Evolutionary conservation across 2,888 invertebrate species (phyloP).

Genomic region (Drosophila testacea): DNA sequence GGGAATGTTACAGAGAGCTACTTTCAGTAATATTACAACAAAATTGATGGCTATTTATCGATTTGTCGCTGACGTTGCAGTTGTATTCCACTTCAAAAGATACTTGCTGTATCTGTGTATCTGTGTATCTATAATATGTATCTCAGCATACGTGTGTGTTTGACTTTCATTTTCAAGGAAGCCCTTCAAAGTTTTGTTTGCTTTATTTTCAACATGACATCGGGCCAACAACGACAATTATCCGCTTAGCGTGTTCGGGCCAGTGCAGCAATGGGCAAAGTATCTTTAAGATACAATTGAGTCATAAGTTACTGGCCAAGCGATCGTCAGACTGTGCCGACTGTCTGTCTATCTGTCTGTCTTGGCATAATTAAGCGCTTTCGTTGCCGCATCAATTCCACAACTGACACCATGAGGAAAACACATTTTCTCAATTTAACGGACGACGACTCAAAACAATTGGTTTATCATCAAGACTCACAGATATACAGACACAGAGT

Average conservation of each 20-base stretch:
- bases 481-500: constrained; percentile 19
- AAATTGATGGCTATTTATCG: constrained; percentile 58
- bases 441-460: constrained; percentile 63
- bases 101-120: constrained; percentile 36
- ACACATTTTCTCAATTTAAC: constrained; percentile 64
- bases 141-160: constrained; percentile 28
- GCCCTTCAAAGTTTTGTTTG: constrained; percentile 81
- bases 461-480: constrained; percentile 61
- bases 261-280: constrained; percentile 71
- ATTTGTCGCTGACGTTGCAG: constrained; percentile 45
- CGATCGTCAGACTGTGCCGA: constrained; percentile 7
- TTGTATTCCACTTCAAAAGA: constrained; percentile 41
- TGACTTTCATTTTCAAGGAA: constrained; percentile 69
- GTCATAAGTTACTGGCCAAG: constrained; percentile 46
- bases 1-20: constrained; percentile 29
- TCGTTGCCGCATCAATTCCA: constrained; percentile 25
- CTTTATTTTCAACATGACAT: constrained; percentile 65
- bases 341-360: constrained; percentile 3
- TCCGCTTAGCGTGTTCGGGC: constrained; percentile 75
- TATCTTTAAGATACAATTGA: constrained; percentile 73
- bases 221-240: constrained; percentile 63
- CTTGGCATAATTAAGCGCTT: constrained; percentile 60
- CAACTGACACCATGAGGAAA: constrained; percentile 41
- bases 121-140: constrained; percentile 29
- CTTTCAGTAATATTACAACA: constrained; percentile 33